A percentile compares a stretch with the other conserved stretches of the same genome.
These are phyloP conservation scores for Cetonia aurata DNA, from an alignment of 2,888 invertebrate genomes.

Conservation along the genomic window DNA sequence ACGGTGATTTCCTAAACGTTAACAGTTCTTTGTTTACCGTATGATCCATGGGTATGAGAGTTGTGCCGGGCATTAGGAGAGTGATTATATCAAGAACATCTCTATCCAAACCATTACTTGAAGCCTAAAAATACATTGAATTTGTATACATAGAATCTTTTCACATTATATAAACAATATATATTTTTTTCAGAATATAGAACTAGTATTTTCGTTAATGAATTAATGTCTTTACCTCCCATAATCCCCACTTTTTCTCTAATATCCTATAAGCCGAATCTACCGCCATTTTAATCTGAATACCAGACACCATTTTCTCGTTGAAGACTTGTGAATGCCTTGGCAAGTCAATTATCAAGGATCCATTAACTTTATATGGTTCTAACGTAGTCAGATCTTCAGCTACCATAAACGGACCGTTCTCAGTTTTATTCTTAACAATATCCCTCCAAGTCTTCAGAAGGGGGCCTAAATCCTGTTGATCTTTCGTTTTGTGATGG, in stretches of 20 bases:
- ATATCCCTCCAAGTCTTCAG: conserved; percentile 74
- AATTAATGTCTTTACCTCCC: conserved; percentile 66
- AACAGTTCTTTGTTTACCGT: conserved; percentile 63
- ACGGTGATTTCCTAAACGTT: conserved; percentile 68
- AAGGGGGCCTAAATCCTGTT: conserved; percentile 70
- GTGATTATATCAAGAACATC: conserved; percentile 76
- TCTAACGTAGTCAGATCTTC: conserved; percentile 61
- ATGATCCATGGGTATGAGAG: conserved; percentile 62
- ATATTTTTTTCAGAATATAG: too few species aligned
- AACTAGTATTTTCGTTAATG: conserved; percentile 14
- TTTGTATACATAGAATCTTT: not conserved
- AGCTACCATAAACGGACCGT: conserved; percentile 61
- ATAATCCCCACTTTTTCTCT: conserved; percentile 67
- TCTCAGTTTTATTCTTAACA: conserved; percentile 71
- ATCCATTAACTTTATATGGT: conserved; percentile 60
- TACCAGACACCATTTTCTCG: conserved; percentile 50
- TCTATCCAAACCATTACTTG: conserved; percentile 40
- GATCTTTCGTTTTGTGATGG: conserved; percentile 76
- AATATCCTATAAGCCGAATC: conserved; percentile 58
- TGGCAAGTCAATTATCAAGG: conserved; percentile 64
- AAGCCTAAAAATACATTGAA: conserved; percentile 36
- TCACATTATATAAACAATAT: too few species aligned
- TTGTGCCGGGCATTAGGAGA: conserved; percentile 84
- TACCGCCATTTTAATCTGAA: conserved; percentile 53
- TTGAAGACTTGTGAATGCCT: conserved; percentile 59